These are phyloP conservation scores for Tipula vernalis DNA, from an alignment of 2,888 invertebrate species.

Conservation along the genomic window DNA sequence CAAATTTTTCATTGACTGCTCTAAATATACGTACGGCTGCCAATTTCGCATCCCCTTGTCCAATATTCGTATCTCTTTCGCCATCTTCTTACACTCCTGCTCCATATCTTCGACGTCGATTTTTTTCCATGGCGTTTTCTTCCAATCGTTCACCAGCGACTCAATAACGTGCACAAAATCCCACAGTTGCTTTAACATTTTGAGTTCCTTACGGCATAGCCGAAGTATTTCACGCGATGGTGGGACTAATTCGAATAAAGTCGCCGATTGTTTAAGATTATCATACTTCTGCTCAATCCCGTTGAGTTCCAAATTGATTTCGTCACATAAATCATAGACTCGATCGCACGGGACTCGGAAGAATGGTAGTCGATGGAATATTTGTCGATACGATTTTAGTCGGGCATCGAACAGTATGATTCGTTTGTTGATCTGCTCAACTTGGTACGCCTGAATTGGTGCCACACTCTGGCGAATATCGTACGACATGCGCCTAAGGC, in stretches of 20 bases:
- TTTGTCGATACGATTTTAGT: conserved; percentile 61
- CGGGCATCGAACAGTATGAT: conserved; percentile 68
- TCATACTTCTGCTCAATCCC: conserved; percentile 56
- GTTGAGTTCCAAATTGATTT: conserved; percentile 49
- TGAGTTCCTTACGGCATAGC: conserved; percentile 62
- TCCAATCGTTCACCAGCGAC: conserved; percentile 82
- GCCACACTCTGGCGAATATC: conserved; percentile 75
- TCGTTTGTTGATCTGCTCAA: conserved; percentile 71
- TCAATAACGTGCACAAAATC: conserved; percentile 74
- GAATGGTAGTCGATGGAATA: conserved; percentile 48
- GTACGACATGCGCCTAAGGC: conserved; percentile 69
- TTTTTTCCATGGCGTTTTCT: conserved; percentile 83
- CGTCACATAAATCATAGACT: conserved; percentile 57
- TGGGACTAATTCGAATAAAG: conserved; percentile 73
- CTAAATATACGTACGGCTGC: conserved; percentile 68
- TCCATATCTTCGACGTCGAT: conserved; percentile 93
- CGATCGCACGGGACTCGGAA: conserved; percentile 51
- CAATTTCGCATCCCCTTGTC: conserved; percentile 67
- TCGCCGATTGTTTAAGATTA: conserved; percentile 56
- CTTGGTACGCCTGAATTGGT: conserved; percentile 80
- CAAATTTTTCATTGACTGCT: conserved; percentile 78
- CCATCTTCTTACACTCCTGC: conserved; percentile 84
- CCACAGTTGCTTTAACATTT: conserved; percentile 62
- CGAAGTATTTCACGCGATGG: conserved; percentile 71
- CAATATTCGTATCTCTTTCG: conserved; percentile 66